A percentile compares a stretch with the other conserved stretches of the same genome.
Conservation (phyloP, 2,888 invertebrate genomes). For the Phyto melanocephala region DNA sequence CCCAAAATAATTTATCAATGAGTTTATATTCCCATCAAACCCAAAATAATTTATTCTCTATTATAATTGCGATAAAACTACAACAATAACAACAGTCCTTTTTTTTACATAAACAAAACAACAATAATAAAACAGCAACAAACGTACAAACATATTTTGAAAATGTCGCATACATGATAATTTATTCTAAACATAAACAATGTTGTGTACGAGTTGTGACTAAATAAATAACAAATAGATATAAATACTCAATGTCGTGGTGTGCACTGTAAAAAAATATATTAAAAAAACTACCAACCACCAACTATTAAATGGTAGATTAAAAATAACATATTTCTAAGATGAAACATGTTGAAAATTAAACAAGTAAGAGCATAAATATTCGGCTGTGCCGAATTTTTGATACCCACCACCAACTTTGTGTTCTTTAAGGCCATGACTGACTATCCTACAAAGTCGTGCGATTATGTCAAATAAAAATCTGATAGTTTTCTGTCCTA, state of each 20-base stretch:
- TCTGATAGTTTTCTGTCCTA: no score
- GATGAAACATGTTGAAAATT: no score
- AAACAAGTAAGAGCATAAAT: no score
- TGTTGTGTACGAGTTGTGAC: neutral
- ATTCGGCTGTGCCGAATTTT: no score
- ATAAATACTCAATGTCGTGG: neutral
- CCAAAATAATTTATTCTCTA: neutral
- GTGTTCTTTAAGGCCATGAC: no score
- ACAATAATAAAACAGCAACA: neutral
- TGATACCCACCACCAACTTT: no score
- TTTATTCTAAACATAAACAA: conserved; percentile 11
- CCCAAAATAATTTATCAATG: conserved; percentile 9
- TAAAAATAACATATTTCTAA: no score
- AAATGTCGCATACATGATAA: neutral
- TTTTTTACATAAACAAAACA: neutral
- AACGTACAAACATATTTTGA: neutral
- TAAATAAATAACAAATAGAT: neutral
- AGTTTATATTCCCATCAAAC: neutral
- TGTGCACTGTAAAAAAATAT: neutral
- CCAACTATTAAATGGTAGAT: neutral
- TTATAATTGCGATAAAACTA: neutral
- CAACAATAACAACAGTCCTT: no score
- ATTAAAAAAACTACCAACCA: neutral
- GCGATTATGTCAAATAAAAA: no score
- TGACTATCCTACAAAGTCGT: no score